Evolutionary conservation across 2,797 vertebrate species (phyloP).

Genomic region (Myripristis murdjan): DNA sequence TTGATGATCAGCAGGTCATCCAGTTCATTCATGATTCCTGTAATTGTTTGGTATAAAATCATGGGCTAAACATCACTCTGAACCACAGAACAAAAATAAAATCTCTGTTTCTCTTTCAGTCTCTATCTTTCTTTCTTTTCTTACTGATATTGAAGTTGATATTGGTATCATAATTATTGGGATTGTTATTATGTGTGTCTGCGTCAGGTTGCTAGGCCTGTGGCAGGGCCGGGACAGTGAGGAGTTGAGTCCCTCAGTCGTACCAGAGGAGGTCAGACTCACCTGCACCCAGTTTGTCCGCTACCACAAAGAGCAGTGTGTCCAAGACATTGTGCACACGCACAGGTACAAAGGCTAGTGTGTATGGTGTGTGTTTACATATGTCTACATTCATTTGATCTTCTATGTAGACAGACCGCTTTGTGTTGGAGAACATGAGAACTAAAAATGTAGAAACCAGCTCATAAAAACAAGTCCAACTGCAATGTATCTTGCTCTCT

Average conservation of each 20-base stretch:
- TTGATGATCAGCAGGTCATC: background rate
- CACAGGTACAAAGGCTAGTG: conserved; percentile 85
- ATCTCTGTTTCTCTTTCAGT: too few relatives aligned
- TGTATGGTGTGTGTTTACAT: conserved; percentile 1
- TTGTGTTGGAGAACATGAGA: too few relatives aligned
- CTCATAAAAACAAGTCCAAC: too few relatives aligned
- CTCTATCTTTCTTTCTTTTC: background rate
- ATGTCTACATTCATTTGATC: background rate
- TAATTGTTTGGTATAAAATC: background rate
- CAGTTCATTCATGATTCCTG: background rate
- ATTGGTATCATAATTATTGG: background rate
- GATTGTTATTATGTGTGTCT: conserved; percentile 32
- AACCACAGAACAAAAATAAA: background rate
- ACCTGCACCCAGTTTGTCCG: conserved; percentile 96
- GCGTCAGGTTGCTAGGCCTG: conserved; percentile 89
- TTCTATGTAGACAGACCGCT: background rate
- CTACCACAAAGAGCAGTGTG: conserved; percentile 96
- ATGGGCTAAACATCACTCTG: too few relatives aligned
- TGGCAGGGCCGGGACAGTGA: conserved; percentile 85
- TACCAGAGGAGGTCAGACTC: conserved; percentile 94
- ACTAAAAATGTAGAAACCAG: too few relatives aligned
- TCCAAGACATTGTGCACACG: conserved; percentile 91
- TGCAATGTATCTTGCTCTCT: too few relatives aligned
- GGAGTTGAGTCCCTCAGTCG: conserved; percentile 72
- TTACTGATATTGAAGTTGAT: background rate